Base-by-base conservation (phyloP, 53 echinoderm and acorn worm genomes). In the Luidia sarsii region DNA sequence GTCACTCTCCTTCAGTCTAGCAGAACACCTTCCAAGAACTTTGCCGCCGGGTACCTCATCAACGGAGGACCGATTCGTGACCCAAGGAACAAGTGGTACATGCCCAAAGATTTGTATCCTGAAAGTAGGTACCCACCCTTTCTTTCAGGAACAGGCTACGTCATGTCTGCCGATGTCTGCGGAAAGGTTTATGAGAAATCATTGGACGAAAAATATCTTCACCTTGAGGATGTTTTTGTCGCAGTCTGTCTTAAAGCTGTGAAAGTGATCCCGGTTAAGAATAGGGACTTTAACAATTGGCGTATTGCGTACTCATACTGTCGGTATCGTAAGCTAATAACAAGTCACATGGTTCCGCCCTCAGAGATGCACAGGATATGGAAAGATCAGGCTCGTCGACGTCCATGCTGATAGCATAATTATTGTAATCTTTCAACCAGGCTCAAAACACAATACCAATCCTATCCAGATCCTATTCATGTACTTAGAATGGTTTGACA, bases 31-130 rank as follows among this genome's bases (percentile, higher is more conserved):
- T 54, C 62, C 1, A 70, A 50, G n/a, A 84, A 82, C 32, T 81
- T 73, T 65, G 92, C 89, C 23, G 70, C 81, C 35, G 99, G 99
- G 1, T 94, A 80, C 68, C 86, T 93, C 18, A 97, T 96, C 14
- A 89, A 91, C 15, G 93, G 93, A 0, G 73, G 84, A 22, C 99
- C 99, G 2, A 97, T 97, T n/a, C 82, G 99, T 50, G 91, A 97
- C 82, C 89, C 87, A 10, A 94, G 91, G 57, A 97, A 89, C 37
- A 97, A 97, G 49, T 97, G 99, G 99, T 97, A 87, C 90, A 97
- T 97, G 99, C 93, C 99, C 11, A 70, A 68, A 49, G 86, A 93
- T 2, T 50, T 75, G 0, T 97, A 97, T 61, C 89, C 99, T 0
- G 93, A 83, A 24, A 64, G 39, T 48, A 93, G 53, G 64, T 97